Base-by-base conservation (phyloP, 2,888 invertebrate species). In the Nezara viridula region DNA sequence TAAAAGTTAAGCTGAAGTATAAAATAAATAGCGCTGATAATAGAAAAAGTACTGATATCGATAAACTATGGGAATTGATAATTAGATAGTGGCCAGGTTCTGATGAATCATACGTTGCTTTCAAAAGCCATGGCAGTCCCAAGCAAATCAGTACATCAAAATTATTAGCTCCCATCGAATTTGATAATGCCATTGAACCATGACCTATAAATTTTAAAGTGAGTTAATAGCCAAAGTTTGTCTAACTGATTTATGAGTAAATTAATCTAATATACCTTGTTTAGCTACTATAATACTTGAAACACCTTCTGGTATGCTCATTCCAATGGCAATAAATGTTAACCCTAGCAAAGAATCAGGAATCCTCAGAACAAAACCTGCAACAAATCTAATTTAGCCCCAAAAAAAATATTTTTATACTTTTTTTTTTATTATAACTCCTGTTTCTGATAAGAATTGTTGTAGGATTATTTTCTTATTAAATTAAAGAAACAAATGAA, bases 271-370 rank as follows among this genome's bases (percentile, higher is more conserved):
- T 91, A 92, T 94, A 98, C 98, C 98, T 95, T 98, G 96, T 92
- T 97, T 97, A 19, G 98, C 96, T 19, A 98, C 98, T 92, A 98
- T 97, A 9, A 98, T 96, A 93, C 98, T 98, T 44, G 98, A 97
- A 5, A 98, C 98, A 0, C 98, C 98, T 94, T 98, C 98, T 9
- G 98, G 98, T 4, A 98, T 97, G 91, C 97, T 97, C 9, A 98
- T 98, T 86, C 98, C 98, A 24, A 98, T 98, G 5, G 98, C 98
- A 89, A 98, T 94, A 92, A 98, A 98, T n/a, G 98, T 98, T 55
- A 98, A 96, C 4, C 98, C 98, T 97, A 98, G 98, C 1, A 98
- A 97, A 1, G 97, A 97, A 93, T 98, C 98, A 0, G 98, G 98
- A 92, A 98, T 97, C 93, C 96, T 96, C 88, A 98, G 93, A 1